phyloP scores from a whole-genome alignment of 2,888 invertebrate genomes.

The Isotomurus palustris region DNA sequence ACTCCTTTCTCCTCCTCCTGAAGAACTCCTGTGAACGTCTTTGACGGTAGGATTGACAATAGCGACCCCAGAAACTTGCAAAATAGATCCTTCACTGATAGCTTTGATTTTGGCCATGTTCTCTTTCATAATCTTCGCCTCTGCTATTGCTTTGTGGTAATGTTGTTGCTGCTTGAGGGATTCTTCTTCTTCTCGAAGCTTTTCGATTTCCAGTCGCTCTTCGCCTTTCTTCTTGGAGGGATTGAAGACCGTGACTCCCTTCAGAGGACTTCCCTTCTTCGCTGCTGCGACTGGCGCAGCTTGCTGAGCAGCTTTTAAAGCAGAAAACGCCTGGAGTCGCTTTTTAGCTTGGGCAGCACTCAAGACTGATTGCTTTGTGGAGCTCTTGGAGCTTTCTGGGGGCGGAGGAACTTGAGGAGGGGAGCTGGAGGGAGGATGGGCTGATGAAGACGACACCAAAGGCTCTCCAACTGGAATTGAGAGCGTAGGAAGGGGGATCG shows the following conservation, averaged over 20 bases:
- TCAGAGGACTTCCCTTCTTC: slow-evolving; percentile 34
- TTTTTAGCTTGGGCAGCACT: slow-evolving; percentile 52
- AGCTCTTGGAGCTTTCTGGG: slow-evolving; percentile 20
- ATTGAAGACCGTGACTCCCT: slow-evolving; percentile 42
- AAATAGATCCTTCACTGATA: slow-evolving; percentile 31
- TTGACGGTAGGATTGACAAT: slow-evolving; percentile 40
- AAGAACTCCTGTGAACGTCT: not conserved
- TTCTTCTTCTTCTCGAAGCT: no score
- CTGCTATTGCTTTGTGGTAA: no score
- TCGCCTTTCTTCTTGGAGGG: slow-evolving; percentile 28
- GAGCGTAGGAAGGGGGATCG: not conserved
- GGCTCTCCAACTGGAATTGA: not conserved
- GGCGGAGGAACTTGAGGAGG: slow-evolving; percentile 2
- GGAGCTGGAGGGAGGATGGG: slow-evolving; percentile 17
- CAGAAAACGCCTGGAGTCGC: slow-evolving; percentile 51
- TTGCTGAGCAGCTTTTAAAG: slow-evolving; percentile 48
- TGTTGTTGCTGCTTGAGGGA: no score
- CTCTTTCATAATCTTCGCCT: slow-evolving; percentile 5
- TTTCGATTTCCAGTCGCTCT: no score
- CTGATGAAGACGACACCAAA: not conserved
- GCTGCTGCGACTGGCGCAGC: slow-evolving; percentile 32
- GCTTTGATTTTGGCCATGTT: slow-evolving; percentile 18
- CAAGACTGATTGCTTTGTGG: slow-evolving; percentile 42
- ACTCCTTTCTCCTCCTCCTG: not conserved
- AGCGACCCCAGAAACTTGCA: slow-evolving; percentile 38